phyloP scores from a whole-genome alignment of 2,888 invertebrate species.

The Eupithecia exiguata region DNA sequence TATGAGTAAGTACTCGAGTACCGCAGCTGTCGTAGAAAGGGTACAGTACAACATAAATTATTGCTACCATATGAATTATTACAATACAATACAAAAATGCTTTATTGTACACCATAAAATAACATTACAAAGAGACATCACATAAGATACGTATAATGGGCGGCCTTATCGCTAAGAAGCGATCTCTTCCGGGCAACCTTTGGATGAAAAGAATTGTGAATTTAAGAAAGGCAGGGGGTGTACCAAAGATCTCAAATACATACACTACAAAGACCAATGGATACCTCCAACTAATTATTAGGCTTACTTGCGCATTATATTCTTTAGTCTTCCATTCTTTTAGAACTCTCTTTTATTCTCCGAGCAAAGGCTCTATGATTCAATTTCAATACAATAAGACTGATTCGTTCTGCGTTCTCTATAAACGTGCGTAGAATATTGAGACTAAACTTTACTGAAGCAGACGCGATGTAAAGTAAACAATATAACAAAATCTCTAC shows the following conservation, averaged over 20 bases:
- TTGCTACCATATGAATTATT: constrained; percentile 25
- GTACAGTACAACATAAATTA: constrained; percentile 36
- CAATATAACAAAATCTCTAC: background rate
- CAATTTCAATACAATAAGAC: constrained; percentile 3
- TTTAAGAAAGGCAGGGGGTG: no score
- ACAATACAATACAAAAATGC: no score
- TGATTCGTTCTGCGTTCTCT: background rate
- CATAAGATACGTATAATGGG: no score
- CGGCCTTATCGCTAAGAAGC: no score
- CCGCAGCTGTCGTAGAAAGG: constrained; percentile 33
- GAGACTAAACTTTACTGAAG: background rate
- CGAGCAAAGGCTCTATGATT: background rate
- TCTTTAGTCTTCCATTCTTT: background rate
- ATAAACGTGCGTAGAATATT: constrained; percentile 4
- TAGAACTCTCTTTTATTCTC: background rate
- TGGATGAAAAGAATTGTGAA: no score
- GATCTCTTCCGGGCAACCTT: no score
- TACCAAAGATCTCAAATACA: no score
- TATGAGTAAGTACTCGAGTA: constrained; percentile 37
- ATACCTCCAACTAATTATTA: no score
- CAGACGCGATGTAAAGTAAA: background rate
- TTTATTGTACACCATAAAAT: no score
- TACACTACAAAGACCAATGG: no score
- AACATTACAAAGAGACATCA: no score
- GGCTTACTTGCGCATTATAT: background rate